These are phyloP conservation scores for Labrus mixtus DNA, from an alignment of 2,113 vertebrate genomes.

Conservation along the genomic window DNA sequence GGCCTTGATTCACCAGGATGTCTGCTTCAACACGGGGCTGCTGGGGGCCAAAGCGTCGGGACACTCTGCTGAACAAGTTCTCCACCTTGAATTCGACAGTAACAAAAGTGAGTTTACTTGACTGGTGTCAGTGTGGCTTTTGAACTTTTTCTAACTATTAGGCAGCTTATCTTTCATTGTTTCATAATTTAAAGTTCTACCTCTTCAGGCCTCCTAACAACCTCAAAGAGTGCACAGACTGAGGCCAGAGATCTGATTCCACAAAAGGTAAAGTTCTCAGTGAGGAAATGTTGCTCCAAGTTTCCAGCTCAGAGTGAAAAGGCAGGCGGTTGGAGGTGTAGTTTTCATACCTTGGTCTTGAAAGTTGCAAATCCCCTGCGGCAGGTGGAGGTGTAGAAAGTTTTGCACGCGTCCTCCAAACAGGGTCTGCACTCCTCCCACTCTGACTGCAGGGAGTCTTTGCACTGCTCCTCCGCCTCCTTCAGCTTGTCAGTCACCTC, in stretches of 20 bases:
- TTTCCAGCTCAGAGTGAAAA: background rate
- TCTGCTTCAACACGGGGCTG: slow-evolving; percentile 67
- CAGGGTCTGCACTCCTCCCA: slow-evolving; percentile 91
- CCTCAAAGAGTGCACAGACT: background rate
- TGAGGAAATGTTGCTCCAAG: too few species aligned
- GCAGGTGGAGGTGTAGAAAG: slow-evolving; percentile 86
- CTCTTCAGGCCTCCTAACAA: background rate
- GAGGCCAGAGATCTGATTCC: background rate
- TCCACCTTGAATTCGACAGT: slow-evolving; percentile 80
- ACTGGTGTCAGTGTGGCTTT: background rate
- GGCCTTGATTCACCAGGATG: slow-evolving; percentile 67
- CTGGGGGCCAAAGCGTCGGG: slow-evolving; percentile 79
- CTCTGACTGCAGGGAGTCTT: slow-evolving; percentile 81
- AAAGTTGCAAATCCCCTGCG: slow-evolving; percentile 82
- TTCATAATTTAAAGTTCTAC: background rate
- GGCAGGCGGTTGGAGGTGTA: background rate
- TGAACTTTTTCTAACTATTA: too few species aligned
- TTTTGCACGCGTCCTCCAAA: slow-evolving; percentile 88
- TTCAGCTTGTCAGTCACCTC: slow-evolving; percentile 89
- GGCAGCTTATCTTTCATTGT: too few species aligned
- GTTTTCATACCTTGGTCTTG: slow-evolving; percentile 83
- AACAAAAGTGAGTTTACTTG: background rate
- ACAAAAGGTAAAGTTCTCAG: background rate
- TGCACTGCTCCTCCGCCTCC: slow-evolving; percentile 89
- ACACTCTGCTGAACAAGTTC: slow-evolving; percentile 86